Evolutionary conservation across 2,797 vertebrate species (phyloP).

Genomic region (Notoglanidium macrostoma): DNA sequence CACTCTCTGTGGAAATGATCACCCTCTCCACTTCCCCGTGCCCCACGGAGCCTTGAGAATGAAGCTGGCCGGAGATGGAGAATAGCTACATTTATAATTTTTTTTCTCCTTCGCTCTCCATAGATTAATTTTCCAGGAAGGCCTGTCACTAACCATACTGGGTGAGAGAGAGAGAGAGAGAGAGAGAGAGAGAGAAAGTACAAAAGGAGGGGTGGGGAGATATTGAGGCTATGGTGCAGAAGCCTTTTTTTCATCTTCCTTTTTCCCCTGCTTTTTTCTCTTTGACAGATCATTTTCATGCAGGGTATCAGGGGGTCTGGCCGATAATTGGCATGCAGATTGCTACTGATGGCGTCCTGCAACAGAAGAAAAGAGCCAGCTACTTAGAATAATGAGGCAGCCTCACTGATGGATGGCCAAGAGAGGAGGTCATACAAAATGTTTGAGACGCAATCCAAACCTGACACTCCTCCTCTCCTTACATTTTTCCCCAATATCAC

Average conservation of each 20-base stretch:
- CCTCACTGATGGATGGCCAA: slow-evolving; percentile 95
- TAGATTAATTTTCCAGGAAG: slow-evolving; percentile 86
- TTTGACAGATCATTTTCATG: slow-evolving; percentile 97
- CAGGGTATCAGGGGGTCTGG: slow-evolving; percentile 97
- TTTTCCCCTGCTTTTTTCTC: slow-evolving; percentile 62
- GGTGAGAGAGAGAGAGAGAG: slow-evolving; percentile 27
- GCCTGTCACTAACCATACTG: slow-evolving; percentile 78
- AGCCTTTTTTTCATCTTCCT: slow-evolving; percentile 67
- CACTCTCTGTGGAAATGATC: slow-evolving; percentile 76
- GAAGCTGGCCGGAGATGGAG: slow-evolving; percentile 74
- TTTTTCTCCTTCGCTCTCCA: slow-evolving; percentile 72
- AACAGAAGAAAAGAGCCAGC: slow-evolving; percentile 88
- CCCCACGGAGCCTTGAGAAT: slow-evolving; percentile 77
- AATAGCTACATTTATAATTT: slow-evolving; percentile 84
- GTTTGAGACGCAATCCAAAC: slow-evolving; percentile 81
- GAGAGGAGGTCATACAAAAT: slow-evolving; percentile 91
- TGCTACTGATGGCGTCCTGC: slow-evolving; percentile 95
- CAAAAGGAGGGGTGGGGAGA: slow-evolving; percentile 62
- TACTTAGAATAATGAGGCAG: slow-evolving; percentile 97
- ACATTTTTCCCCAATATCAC: slow-evolving; percentile 57
- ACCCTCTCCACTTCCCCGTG: slow-evolving; percentile 78
- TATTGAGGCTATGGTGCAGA: slow-evolving; percentile 76
- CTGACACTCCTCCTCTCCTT: slow-evolving; percentile 56
- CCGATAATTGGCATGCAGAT: slow-evolving; percentile 99
- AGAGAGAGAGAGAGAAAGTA: slow-evolving; percentile 50